Base-by-base conservation (phyloP, 2,888 invertebrate species). In the Noctua janthina region DNA sequence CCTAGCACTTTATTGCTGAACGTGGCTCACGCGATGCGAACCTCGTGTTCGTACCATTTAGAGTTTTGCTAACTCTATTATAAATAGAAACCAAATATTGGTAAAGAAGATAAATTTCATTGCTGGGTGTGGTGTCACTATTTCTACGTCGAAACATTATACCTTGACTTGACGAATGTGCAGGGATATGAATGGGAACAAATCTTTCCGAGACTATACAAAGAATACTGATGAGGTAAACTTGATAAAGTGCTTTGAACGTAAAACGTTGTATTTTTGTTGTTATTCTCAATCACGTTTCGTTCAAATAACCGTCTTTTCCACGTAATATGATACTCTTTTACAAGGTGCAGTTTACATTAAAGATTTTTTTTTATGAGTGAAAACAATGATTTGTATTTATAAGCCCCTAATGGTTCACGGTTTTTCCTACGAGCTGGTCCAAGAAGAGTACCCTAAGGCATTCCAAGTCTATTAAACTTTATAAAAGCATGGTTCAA, bases 251-350 rank as follows among this genome's bases (percentile, higher is more conserved):
- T 77, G 70, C 39, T 74, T 73, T 73, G 62, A 70, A 77, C 70
- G 46, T 46, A 46, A 46, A 46, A 46, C 66, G 79, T 78, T 80
- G 39, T 78, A 35, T 85, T 85, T 77, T 85, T 85, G 56, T 85
- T 82, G 54, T 62, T 73, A 77, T 75, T 79, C 75, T 82, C 73
- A 79, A 87, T 82, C 88, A 79, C 82, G 75, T 82, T 87, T 85
- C 69, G 62, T 29, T 49, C 74, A 85, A 74, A 79, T 75, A 76
- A 79, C 84, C 51, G 80, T 67, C n/a, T 85, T 82, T 59, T 64
- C 66, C 66, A 64, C n/a, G 46, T 68, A n/a, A 46, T 72, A 73
- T 64, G 64, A 85, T 78, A 74, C 56, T 74, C 11, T 74, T 77
- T 51, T 74, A 74, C 23, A 73, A 78, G 51, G 74, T 17, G 68